Evolutionary conservation across 1,140 invertebrate genomes (phyloP).

Genomic region (Batillaria attramentaria): DNA sequence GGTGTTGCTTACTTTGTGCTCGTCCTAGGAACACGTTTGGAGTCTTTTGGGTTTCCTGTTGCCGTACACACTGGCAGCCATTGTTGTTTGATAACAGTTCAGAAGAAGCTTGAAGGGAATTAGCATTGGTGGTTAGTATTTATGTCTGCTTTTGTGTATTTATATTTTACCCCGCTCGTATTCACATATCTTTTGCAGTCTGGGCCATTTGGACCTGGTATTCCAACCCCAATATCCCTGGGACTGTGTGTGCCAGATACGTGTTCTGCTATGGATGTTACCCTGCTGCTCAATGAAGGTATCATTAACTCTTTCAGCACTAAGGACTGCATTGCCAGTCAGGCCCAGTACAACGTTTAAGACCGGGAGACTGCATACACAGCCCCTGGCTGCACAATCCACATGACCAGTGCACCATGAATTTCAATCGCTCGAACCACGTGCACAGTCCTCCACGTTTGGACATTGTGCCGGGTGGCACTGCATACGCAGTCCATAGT

Average conservation of each 20-base stretch:
- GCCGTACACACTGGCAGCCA: too few species aligned
- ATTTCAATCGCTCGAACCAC: not conserved
- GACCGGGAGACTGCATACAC: not conserved
- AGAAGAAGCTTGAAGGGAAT: too few species aligned
- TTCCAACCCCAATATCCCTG: not conserved
- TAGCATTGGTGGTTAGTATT: too few species aligned
- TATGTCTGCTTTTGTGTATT: too few species aligned
- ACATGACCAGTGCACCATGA: not conserved
- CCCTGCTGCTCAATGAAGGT: not conserved
- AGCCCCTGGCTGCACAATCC: not conserved
- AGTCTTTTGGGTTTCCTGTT: too few species aligned
- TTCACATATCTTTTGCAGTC: not conserved
- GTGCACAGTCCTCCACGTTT: not conserved
- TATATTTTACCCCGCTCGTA: too few species aligned
- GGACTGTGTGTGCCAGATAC: not conserved
- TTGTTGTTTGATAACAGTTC: too few species aligned
- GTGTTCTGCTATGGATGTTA: not conserved
- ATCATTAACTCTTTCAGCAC: not conserved
- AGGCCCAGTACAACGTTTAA: not conserved
- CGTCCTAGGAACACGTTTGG: too few species aligned
- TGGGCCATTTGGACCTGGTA: not conserved
- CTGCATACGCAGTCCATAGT: too few species aligned
- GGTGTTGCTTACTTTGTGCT: too few species aligned
- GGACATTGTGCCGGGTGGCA: too few species aligned
- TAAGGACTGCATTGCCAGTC: too few species aligned